Evolutionary conservation across 2,797 vertebrate genomes (phyloP).

Genomic region (Coluber constrictor): DNA sequence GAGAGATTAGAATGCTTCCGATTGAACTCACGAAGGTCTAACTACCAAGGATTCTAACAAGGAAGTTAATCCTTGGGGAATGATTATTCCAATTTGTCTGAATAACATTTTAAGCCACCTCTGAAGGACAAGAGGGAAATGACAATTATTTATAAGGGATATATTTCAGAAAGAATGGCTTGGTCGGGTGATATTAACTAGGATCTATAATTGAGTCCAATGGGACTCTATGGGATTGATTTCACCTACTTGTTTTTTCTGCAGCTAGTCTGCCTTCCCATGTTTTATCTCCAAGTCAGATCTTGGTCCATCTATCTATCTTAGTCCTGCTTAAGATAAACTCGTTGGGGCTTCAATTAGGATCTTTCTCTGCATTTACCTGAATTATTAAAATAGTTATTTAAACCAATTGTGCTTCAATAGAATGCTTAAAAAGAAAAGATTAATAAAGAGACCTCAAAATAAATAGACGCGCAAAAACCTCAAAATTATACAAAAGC

Average conservation of each 20-base stretch:
- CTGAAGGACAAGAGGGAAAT: not conserved
- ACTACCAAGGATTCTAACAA: not conserved
- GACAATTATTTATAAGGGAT: not conserved
- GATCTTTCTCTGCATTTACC: not conserved
- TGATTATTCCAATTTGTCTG: not conserved
- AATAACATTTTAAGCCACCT: not conserved
- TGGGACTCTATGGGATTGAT: not conserved
- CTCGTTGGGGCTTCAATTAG: not conserved
- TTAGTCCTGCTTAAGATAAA: not conserved
- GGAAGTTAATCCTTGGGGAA: not conserved
- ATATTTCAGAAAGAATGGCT: not conserved
- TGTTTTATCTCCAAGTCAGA: not conserved
- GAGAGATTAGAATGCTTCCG: not conserved
- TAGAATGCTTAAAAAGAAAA: not conserved
- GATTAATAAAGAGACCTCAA: not conserved
- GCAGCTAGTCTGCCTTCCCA: not conserved
- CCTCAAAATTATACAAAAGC: not conserved
- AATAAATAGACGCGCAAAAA: not conserved
- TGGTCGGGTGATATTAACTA: not conserved
- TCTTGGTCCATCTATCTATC: not conserved
- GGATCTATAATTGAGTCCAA: not conserved
- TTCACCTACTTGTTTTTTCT: not conserved
- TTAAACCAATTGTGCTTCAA: not conserved
- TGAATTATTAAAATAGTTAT: not conserved
- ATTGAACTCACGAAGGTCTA: not conserved